Percentiles rank a stretch among this genome's conserved stretches.
Conservation (phyloP, 2,888 invertebrate species). For the Eristalinus sepulchralis region DNA sequence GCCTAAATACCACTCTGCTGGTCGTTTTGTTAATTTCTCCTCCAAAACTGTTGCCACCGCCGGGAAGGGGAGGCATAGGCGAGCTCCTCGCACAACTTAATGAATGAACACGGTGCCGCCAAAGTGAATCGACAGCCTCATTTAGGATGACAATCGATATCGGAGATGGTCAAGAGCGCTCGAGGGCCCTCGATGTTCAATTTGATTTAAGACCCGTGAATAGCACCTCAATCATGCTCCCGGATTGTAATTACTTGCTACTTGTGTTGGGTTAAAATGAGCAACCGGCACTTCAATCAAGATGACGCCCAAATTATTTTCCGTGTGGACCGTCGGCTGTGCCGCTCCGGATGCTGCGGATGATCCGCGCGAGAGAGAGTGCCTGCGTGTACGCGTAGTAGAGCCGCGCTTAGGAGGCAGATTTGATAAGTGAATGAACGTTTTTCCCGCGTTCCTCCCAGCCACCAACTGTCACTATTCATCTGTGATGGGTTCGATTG, state of each 20-base stretch:
- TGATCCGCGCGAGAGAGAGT: constrained; percentile 11
- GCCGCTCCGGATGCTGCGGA: neutral
- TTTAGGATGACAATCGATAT: constrained; percentile 63
- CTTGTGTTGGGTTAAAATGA: constrained; percentile 73
- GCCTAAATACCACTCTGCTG: constrained; percentile 43
- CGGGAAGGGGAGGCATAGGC: neutral
- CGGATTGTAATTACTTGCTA: constrained; percentile 74
- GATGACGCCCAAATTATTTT: constrained; percentile 63
- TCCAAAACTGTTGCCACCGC: neutral
- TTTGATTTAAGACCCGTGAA: constrained; percentile 61
- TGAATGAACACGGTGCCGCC: constrained; percentile 59
- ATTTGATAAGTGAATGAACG: neutral
- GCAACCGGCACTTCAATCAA: constrained; percentile 63
- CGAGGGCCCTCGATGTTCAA: constrained; percentile 51
- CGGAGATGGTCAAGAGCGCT: constrained; percentile 34
- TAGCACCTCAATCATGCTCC: constrained; percentile 69
- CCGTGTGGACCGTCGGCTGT: constrained; percentile 39
- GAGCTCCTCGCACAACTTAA: constrained; percentile 43
- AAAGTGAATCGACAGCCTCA: constrained; percentile 53
- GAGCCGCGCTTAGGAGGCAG: constrained; percentile 41
- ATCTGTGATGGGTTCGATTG: constrained; percentile 60
- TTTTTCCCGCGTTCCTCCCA: constrained; percentile 35
- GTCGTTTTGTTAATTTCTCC: constrained; percentile 50
- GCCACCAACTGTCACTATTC: constrained; percentile 62
- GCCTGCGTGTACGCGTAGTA: constrained; percentile 7